phyloP scores from a whole-genome alignment of 2,797 vertebrate genomes.

The Hydrocynus forskahlii region DNA sequence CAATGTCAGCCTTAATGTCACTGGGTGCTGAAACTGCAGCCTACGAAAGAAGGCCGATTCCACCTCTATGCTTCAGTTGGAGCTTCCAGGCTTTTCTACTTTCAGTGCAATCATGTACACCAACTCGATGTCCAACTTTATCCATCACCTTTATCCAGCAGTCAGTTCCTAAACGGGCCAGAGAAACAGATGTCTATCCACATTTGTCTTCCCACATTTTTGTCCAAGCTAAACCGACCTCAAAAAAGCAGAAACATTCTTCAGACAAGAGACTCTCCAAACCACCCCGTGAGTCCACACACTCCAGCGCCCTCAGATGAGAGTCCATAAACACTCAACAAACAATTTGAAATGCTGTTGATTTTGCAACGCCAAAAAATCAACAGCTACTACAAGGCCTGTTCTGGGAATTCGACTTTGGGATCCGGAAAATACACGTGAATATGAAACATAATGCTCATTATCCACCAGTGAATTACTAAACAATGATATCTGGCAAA shows the following conservation, averaged over 20 bases:
- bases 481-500: neutral
- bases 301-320: conserved; percentile 38
- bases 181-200: conserved; percentile 33
- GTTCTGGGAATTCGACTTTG: conserved; percentile 8
- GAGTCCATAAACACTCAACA: conserved; percentile 43
- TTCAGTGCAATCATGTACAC: conserved; percentile 8
- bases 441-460: neutral
- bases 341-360: conserved; percentile 48
- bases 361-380: neutral
- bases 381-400: conserved; percentile 15
- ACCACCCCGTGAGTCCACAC: conserved; percentile 16
- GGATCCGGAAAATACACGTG: neutral
- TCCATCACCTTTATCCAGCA: conserved; percentile 32
- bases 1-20: too few species aligned
- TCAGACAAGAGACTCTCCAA: conserved; percentile 56
- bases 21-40: too few species aligned
- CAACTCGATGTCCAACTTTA: conserved; percentile 38
- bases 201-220: conserved; percentile 41
- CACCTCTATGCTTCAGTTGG: neutral
- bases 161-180: conserved; percentile 23
- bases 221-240: neutral
- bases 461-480: neutral
- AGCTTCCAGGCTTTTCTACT: neutral
- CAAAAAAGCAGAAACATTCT: conserved; percentile 32
- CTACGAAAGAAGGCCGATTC: neutral